Evolutionary conservation across 2,797 vertebrate genomes (phyloP).

Genomic region (Leptoclinus maculatus): DNA sequence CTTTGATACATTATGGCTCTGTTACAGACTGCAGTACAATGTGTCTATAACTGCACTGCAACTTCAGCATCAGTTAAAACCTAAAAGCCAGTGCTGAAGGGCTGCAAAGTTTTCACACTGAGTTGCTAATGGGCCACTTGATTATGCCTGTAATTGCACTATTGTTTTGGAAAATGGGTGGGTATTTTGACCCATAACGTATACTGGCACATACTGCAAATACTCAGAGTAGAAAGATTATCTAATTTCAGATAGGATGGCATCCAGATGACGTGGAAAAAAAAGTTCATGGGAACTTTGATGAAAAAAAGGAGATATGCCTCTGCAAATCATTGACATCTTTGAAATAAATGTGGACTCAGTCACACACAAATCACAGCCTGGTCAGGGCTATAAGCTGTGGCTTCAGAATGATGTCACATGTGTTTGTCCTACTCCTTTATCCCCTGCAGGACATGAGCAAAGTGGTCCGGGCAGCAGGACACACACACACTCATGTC

Average conservation of each 20-base stretch:
- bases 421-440: conserved; percentile 80
- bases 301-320: conserved; percentile 50
- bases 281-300: conserved; percentile 62
- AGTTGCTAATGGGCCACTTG: conserved; percentile 43
- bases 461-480: conserved; percentile 55
- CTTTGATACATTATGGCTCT: conserved; percentile 35
- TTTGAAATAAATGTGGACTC: conserved; percentile 16
- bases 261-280: conserved; percentile 53
- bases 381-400: conserved; percentile 68
- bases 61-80: conserved; percentile 1
- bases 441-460: conserved; percentile 72
- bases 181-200: conserved; percentile 19
- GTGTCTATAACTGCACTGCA: neutral
- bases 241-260: conserved; percentile 57
- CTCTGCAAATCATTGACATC: conserved; percentile 36
- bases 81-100: neutral
- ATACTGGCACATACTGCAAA: conserved; percentile 21
- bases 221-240: conserved; percentile 34
- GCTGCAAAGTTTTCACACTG: conserved; percentile 40
- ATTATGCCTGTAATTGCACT: conserved; percentile 41
- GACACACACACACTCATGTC: conserved; percentile 58
- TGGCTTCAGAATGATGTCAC: conserved; percentile 81
- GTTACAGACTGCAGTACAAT: neutral
- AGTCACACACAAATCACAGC: conserved; percentile 39
- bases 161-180: conserved; percentile 21